phyloP scores from a whole-genome alignment of 2,113 vertebrate genomes.

The Puntigrus tetrazona region DNA sequence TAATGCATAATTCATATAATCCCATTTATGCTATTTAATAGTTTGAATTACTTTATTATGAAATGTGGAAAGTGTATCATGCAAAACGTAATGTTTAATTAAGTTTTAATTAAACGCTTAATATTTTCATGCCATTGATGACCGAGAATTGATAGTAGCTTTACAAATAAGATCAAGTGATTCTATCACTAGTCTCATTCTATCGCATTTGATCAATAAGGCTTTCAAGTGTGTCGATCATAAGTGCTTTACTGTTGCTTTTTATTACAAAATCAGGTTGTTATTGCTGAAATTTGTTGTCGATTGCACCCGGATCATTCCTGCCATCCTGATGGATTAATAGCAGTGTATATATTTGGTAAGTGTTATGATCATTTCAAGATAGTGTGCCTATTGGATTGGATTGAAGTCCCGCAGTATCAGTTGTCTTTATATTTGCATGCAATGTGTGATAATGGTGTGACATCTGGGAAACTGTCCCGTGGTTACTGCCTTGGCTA shows the following conservation, averaged over 20 bases:
- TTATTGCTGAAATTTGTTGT: neutral
- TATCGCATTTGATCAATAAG: neutral
- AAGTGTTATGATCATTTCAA: neutral
- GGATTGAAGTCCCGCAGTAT: neutral
- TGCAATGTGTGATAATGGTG: neutral
- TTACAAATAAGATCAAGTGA: neutral
- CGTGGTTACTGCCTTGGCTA: neutral
- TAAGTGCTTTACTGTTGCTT: neutral
- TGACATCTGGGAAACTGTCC: neutral
- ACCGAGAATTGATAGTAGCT: neutral
- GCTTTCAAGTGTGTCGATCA: neutral
- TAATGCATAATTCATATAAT: neutral
- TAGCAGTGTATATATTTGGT: neutral
- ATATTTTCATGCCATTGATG: neutral
- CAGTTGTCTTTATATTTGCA: neutral
- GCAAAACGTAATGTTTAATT: no score
- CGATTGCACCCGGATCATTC: neutral
- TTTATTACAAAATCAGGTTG: neutral
- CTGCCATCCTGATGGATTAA: neutral
- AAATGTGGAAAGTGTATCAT: neutral
- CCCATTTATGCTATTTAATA: neutral
- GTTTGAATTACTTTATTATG: neutral
- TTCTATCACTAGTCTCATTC: neutral
- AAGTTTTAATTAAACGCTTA: no score
- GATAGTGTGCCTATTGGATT: neutral